phyloP scores from a whole-genome alignment of 2,797 vertebrate genomes.

The Sebastiscus albofasciatus region DNA sequence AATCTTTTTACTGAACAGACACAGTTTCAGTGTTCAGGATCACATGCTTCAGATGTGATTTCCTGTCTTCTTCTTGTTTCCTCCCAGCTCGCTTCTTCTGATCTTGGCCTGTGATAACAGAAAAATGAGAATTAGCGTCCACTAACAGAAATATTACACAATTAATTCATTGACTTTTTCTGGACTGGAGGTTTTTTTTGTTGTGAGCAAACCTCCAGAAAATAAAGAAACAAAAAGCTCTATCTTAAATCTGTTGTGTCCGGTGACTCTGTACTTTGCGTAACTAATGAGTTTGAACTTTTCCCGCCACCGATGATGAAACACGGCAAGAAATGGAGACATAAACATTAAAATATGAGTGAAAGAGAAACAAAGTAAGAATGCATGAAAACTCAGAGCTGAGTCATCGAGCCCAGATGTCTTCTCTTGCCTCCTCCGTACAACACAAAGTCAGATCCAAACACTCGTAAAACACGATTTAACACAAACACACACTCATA shows the following conservation, averaged over 20 bases:
- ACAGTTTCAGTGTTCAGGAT: neutral
- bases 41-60: neutral
- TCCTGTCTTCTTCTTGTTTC: neutral
- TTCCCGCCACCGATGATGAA: slow-evolving; percentile 7
- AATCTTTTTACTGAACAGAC: too few relatives aligned
- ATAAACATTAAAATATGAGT: slow-evolving; percentile 4
- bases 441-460: slow-evolving; percentile 17
- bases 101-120: too few relatives aligned
- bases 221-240: neutral
- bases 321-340: neutral
- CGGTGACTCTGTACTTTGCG: neutral
- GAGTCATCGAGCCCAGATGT: slow-evolving; percentile 55
- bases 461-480: slow-evolving; percentile 32
- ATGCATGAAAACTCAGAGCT: neutral
- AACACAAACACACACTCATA: slow-evolving; percentile 1
- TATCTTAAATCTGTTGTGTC: neutral
- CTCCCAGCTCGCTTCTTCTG: neutral
- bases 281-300: neutral
- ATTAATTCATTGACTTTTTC: neutral
- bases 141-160: too few relatives aligned
- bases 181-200: neutral
- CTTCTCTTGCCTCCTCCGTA: neutral
- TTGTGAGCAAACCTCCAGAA: neutral
- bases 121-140: neutral
- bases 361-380: neutral